Evolutionary conservation across 2,888 invertebrate species (phyloP).

Genomic region (Agonum fuliginosum): DNA sequence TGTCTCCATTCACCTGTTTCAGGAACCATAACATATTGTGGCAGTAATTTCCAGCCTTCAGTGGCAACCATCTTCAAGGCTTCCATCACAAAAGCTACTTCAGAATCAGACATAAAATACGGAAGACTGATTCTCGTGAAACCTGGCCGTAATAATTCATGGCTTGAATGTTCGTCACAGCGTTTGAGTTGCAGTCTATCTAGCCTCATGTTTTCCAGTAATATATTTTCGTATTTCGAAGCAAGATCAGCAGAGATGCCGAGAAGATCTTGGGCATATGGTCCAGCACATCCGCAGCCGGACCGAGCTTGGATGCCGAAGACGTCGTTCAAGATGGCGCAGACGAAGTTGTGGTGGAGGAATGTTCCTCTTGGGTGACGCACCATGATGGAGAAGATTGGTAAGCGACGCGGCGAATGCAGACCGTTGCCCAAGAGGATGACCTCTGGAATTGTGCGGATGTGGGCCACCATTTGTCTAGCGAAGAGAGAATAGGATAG

Average conservation of each 20-base stretch:
- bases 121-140: conserved; percentile 90
- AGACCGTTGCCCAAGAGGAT: conserved; percentile 84
- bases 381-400: conserved; percentile 91
- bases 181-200: conserved; percentile 54
- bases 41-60: conserved; percentile 91
- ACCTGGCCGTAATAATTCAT: conserved; percentile 88
- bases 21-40: conserved; percentile 90
- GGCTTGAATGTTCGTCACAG: conserved; percentile 71
- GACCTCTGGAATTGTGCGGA: conserved; percentile 86
- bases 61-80: conserved; percentile 91
- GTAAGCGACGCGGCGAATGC: conserved; percentile 81
- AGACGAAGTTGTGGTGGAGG: conserved; percentile 92
- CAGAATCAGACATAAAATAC: conserved; percentile 87
- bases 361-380: conserved; percentile 87
- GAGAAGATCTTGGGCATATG: conserved; percentile 89
- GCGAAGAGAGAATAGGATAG: conserved; percentile 33
- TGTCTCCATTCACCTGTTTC: conserved; percentile 94
- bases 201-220: conserved; percentile 76
- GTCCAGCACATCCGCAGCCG: conserved; percentile 87
- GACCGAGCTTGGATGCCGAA: conserved; percentile 92
- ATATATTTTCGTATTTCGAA: conserved; percentile 82
- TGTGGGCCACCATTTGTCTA: conserved; percentile 87
- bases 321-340: conserved; percentile 90
- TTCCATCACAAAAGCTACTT: conserved; percentile 87
- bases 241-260: conserved; percentile 88